Evolutionary conservation across 2,113 vertebrate genomes (phyloP).

Genomic region (Catagonus wagneri): DNA sequence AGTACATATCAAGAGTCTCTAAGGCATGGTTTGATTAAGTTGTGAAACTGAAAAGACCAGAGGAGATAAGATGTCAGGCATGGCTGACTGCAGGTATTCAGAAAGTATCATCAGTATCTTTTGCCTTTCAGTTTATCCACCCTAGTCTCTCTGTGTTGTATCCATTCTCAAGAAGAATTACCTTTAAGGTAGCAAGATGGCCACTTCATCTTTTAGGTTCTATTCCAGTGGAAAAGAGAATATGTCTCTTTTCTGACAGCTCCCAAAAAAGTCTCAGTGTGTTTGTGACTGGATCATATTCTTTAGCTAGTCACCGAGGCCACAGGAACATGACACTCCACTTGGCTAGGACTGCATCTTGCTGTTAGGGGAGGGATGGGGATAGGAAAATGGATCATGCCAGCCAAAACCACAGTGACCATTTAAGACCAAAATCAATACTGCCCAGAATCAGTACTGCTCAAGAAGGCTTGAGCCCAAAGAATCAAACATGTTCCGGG

Average conservation of each 20-base stretch:
- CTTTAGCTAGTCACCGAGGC: neutral
- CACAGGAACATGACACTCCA: neutral
- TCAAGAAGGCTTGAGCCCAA: neutral
- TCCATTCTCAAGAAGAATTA: neutral
- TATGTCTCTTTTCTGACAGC: neutral
- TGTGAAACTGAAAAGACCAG: slow-evolving; percentile 10
- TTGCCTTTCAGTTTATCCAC: neutral
- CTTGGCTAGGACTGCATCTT: neutral
- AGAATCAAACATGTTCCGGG: neutral
- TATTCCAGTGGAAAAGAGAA: neutral
- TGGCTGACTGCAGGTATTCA: neutral
- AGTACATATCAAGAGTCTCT: neutral
- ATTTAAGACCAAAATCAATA: neutral
- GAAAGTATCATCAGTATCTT: neutral
- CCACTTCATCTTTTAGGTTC: neutral
- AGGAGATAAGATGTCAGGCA: neutral
- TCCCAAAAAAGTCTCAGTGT: neutral
- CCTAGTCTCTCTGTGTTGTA: neutral
- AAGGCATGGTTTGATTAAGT: neutral
- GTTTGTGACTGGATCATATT: neutral
- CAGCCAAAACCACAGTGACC: neutral
- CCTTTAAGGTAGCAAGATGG: neutral
- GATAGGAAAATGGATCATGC: neutral
- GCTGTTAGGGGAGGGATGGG: neutral
- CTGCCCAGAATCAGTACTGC: neutral